Conservation (phyloP, 1,140 invertebrate species). For the Euwallacea similis region DNA sequence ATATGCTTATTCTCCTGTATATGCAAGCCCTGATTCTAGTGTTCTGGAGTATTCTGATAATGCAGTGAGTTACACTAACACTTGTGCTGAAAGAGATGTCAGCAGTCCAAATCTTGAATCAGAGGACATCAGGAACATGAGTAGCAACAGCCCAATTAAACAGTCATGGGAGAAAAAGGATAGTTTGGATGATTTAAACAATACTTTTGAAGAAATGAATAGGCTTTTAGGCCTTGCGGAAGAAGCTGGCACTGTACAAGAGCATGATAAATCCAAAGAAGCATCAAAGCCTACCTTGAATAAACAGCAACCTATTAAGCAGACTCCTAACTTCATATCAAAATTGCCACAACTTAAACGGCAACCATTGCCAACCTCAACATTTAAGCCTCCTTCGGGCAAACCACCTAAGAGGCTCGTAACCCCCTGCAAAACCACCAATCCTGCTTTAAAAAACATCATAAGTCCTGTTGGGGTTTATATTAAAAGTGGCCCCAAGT, state of each 20-base stretch:
- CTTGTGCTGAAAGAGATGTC: neutral
- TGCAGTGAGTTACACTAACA: neutral
- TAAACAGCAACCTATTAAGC: neutral
- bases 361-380: neutral
- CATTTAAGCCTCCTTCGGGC: neutral
- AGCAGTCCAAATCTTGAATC: neutral
- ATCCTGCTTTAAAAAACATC: neutral
- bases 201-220: conserved; percentile 1
- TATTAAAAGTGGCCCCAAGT: neutral
- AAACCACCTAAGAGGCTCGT: neutral
- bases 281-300: neutral
- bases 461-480: neutral
- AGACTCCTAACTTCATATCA: neutral
- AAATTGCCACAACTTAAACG: neutral
- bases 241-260: no score
- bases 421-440: no score
- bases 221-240: neutral
- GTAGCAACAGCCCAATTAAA: no score
- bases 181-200: neutral
- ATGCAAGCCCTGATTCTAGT: neutral
- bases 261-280: no score
- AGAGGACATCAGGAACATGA: neutral
- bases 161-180: neutral
- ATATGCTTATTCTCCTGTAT: no score
- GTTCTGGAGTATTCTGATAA: neutral